phyloP scores from a whole-genome alignment of 2,113 vertebrate species.

The Hypanus sabinus region DNA sequence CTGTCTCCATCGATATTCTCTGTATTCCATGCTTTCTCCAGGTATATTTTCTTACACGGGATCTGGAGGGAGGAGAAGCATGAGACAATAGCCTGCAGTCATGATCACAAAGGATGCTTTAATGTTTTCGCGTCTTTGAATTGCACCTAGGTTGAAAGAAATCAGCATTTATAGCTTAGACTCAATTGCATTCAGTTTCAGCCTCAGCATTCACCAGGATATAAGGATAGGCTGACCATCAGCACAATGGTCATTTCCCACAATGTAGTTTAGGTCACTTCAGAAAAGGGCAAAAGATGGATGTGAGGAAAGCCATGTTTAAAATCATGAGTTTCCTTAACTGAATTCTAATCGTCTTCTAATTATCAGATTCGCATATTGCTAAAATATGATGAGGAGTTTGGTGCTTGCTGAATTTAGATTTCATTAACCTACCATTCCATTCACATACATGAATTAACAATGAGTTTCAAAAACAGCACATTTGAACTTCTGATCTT shows the following conservation, averaged over 20 bases:
- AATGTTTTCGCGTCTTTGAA: neutral
- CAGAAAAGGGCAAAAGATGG: too few species aligned
- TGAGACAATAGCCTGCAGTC: neutral
- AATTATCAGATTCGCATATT: conserved; percentile 3
- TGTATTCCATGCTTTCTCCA: neutral
- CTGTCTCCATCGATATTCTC: neutral
- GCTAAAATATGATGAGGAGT: neutral
- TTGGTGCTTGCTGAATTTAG: neutral
- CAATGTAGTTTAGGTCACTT: too few species aligned
- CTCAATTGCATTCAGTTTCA: neutral
- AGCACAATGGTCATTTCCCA: neutral
- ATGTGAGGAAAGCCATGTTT: neutral
- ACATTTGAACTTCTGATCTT: neutral
- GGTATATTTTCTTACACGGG: neutral
- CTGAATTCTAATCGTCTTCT: conserved; percentile 11
- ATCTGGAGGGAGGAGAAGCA: neutral
- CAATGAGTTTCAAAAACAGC: neutral
- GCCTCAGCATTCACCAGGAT: neutral
- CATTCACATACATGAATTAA: neutral
- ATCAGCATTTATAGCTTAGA: neutral
- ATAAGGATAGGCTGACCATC: neutral
- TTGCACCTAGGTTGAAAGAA: neutral
- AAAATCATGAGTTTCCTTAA: conserved; percentile 6
- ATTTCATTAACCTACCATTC: neutral
- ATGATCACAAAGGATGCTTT: neutral